Base-by-base conservation (phyloP, 2,113 vertebrate genomes). In the Albula glossodonta region DNA sequence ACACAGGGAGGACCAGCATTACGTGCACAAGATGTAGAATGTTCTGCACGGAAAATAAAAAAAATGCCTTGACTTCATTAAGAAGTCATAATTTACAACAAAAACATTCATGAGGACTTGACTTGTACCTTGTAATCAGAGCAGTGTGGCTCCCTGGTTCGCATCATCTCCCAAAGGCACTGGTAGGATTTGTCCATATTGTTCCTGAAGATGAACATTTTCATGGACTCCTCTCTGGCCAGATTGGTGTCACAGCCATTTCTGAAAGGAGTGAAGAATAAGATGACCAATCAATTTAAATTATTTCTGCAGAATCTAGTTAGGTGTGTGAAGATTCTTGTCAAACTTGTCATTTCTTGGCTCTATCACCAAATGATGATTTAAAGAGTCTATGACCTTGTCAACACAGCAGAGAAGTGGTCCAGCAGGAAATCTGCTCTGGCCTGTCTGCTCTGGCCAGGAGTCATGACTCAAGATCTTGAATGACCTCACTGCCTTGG, bases 151-250 rank as follows among this genome's bases (percentile, higher is more conserved):
- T 84, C 82, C 56, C 41, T 83, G n/a, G 85, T 88, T 31, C 82
- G 50, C 88, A 88, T 87, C 9, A 88, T 11, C 63, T 88, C 88
- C 88, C 88, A 87, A 60, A 87, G 88, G 78, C 63, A 51, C 4
- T 81, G 79, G 80, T 88, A 87, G 78, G 78, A 60, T 66, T 87
- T 87, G 85, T 87, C 88, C 50, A 81, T n/a, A n/a, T 88, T 85
- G 49, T 77, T 87, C 78, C 83, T 87, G 83, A 22, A 31, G 48
- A 87, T 88, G 56, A 87, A 78, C 88, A 88, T 51, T 80, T 88
- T 88, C 78, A 88, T 52, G 53, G 11, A 25, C 19, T 41, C 31
- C 31, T 41, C 31, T 41, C 31, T 41, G 1, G 31, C 31, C 31
- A 41, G 31, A 41, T 1, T 41, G 31, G 31, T n/a, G n/a, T 41